phyloP scores from a whole-genome alignment of 2,113 vertebrate genomes.

The Ochotona princeps region DNA sequence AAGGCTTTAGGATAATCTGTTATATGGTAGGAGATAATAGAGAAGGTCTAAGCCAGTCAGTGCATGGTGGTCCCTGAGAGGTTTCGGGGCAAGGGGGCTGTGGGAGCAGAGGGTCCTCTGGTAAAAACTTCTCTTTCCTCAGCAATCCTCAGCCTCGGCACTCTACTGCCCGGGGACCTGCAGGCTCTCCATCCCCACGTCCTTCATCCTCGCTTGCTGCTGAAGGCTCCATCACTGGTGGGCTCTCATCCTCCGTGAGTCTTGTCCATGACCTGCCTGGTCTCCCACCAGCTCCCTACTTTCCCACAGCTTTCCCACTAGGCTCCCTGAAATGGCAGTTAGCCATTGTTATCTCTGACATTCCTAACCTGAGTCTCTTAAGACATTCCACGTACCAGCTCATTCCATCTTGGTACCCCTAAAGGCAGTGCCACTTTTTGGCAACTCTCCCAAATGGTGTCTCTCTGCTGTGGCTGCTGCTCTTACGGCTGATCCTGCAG shows the following conservation, averaged over 20 bases:
- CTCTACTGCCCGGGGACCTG: background rate
- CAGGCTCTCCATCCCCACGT: background rate
- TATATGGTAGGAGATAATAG: background rate
- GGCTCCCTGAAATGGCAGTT: background rate
- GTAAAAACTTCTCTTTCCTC: background rate
- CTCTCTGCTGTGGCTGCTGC: background rate
- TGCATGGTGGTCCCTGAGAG: background rate
- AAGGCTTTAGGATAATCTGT: background rate
- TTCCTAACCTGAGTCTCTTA: background rate
- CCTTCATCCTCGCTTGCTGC: background rate
- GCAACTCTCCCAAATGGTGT: background rate
- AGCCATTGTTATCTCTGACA: background rate
- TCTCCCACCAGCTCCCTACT: background rate
- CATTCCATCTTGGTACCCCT: background rate
- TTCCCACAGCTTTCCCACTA: background rate
- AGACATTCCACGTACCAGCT: background rate
- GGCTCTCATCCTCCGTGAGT: background rate
- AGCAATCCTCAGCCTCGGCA: background rate
- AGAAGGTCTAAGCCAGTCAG: background rate
- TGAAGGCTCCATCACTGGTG: background rate
- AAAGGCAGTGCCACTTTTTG: background rate
- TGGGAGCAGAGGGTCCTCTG: background rate
- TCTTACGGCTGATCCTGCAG: background rate
- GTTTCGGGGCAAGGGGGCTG: background rate
- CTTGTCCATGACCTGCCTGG: background rate